Evolutionary conservation across 2,797 vertebrate species (phyloP), one percentile per base, ranked within the genome.

Genomic region (Enteromius thamalakanensis): DNA sequence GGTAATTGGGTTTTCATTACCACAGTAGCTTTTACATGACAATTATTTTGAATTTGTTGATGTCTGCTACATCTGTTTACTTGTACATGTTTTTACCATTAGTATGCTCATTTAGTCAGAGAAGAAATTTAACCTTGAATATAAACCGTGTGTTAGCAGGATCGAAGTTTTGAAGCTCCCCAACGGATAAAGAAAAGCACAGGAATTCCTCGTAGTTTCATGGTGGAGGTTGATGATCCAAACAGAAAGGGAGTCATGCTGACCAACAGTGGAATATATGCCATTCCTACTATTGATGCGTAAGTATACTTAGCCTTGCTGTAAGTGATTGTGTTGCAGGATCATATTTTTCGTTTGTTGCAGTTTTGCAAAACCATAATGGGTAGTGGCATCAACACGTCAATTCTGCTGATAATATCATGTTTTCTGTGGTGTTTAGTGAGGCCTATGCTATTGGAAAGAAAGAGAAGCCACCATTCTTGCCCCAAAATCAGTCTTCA

Each of bases 141-240:
- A 42, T 60, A 49, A 29, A 26, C 26, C 0, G 2, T 82, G 85
- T 84, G 65, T 82, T 85, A 85, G 88, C 92, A 98, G 96, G 98
- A 99, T 91, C 98, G 98, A 93, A 96, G 93, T 84, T 95, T 95
- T 19, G 97, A 99, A 89, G 94, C 95, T 58, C 94, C 95, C 80
- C 93, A 95, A 85, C 96, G 95, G 89, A 97, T 99, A 83, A 98
- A 97, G 92, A 99, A 98, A 90, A 99, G 98, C 91, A 97, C 98
- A 3, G 98, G 98, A 40, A 99, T 99, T 89, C 98, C 98, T 55
- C 95, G 96, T 4, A 98, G 98, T 90, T 98, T 99, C 89, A 97
- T 99, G 98, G 96, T 97, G 85, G 97, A 99, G 88, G 98, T 99
- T 88, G 96, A 99, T 32, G 97, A 98, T 86, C 98, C 98, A 71